Evolutionary conservation across 2,113 vertebrate species (phyloP), one percentile per base, ranked within the genome.

Genomic region (Cyphomyrus discorhynchus): DNA sequence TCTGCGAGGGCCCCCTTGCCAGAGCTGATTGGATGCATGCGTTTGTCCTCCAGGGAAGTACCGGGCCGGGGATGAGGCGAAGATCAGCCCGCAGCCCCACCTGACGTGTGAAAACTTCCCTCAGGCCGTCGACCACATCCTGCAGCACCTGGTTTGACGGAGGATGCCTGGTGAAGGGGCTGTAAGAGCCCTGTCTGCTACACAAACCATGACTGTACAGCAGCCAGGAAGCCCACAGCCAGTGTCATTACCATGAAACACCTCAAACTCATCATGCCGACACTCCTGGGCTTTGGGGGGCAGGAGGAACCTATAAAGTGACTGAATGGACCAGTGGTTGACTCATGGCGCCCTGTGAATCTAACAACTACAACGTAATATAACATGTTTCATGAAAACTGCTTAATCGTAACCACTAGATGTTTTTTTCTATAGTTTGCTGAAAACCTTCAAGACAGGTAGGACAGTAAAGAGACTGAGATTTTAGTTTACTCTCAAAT

Each of bases 111-210:
- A 96, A 91, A 97, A 92, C 84, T 99, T 99, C 90, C 95, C 97
- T 17, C 95, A 96, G 2, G 98, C 97, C 0, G 97, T 99, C 19
- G 97, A 98, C 89, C 96, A 98, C 88, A 97, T 98, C 91, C 94
- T 99, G 42, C 91, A 93, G 45, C 93, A 93, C 80, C 89, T 96
- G 35, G 31, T 84, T 13, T 90, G 39, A 85, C 3, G 5, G 27
- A 31, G 84, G 84, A 35, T 2, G 47, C 35, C 42, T 8, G 19
- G 24, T 10, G 46, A 49, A 5, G 45, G 45, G 83, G 5, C 47
- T n/a, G 35, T 5, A 42, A 8, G 50, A 35, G 5, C 11, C 85
- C 27, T 7, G 11, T 39, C 70, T 39, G 27, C 11, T 77, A 7
- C 70, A 77, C 0, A 13, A 39, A 2, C 5, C 2, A 39, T 0